Evolutionary conservation across 2,888 invertebrate species (phyloP), one percentile per base, ranked within the genome.

Genomic region (Lithophane leautieri): DNA sequence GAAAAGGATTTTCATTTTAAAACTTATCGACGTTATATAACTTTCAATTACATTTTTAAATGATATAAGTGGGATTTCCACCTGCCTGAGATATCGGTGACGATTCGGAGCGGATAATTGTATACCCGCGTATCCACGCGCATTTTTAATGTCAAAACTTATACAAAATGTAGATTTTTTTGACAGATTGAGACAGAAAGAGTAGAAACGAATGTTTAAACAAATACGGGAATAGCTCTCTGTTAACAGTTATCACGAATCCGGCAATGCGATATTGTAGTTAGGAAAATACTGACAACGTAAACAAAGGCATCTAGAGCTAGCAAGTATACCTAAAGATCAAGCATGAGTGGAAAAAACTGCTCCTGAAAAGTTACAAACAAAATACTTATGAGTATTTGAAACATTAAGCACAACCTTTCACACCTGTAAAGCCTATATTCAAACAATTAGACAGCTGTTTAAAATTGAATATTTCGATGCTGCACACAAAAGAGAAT

Each of bases 1-100:
- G 52, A 83, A 73, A 61, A 60, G 56, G 73, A 73, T 77, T 72
- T 67, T 66, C n/a, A 76, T 70, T 85, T 63, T 61, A 12, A 61
- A 67, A 76, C 22, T 60, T 63, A 66, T 52, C 25, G n/a, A 83
- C 34, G 34, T n/a, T n/a, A n/a, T n/a, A n/a, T n/a, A n/a, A n/a
- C n/a, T n/a, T 79, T 78, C 25, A 58, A 60, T 62, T 78, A 78
- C 40, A 54, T 70, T 78, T 28, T 25, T n/a, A 22, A 65, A 60
- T 54, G 12, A 40, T 82, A 47, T 3, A 78, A 58, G 22, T 42
- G 50, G 14, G 50, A 68, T 78, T 67, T 6, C 8, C 56, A 28
- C 14, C 52, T 22, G 47, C 0, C 12, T 47, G 16, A 19, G 22
- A 34, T 14, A 34, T 14, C 4, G 12, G 6, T 9, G 11, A 11